A percentile compares a stretch with the other conserved stretches of the same genome.
Conservation (phyloP, 2,113 vertebrate species). For the Elephantulus edwardii region DNA sequence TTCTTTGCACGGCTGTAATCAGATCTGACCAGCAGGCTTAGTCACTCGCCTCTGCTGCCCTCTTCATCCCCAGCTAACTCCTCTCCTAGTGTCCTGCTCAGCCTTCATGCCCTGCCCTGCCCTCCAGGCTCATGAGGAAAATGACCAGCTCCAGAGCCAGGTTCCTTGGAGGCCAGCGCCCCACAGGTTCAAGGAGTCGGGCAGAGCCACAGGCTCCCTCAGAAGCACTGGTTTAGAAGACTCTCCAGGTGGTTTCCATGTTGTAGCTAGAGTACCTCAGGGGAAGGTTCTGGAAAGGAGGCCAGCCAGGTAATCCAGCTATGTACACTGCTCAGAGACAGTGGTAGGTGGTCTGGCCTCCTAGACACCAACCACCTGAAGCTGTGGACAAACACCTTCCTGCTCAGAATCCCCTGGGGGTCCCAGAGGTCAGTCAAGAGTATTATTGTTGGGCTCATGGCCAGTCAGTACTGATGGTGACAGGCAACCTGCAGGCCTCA, state of each 20-base stretch:
- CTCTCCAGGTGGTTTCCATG: rapidly evolving
- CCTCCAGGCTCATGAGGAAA: neutral
- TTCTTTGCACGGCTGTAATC: neutral
- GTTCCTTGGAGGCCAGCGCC: neutral
- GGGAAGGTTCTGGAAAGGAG: neutral
- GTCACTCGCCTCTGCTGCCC: neutral
- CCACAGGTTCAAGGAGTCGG: rapidly evolving
- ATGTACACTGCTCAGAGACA: rapidly evolving
- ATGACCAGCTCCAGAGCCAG: neutral
- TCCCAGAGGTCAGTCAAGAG: neutral
- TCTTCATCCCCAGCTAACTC: neutral
- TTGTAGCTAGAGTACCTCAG: neutral
- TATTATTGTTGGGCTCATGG: rapidly evolving
- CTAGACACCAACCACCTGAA: neutral
- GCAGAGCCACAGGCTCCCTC: neutral
- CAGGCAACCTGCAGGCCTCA: rapidly evolving
- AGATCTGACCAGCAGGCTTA: neutral
- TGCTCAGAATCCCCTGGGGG: neutral
- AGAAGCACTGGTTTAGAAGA: rapidly evolving
- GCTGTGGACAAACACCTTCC: neutral
- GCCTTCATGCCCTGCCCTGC: neutral
- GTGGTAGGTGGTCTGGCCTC: rapidly evolving
- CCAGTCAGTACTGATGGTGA: rapidly evolving
- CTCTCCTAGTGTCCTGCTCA: neutral
- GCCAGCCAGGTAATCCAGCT: neutral